Percentiles rank a stretch among this genome's conserved stretches.
These are phyloP conservation scores for Aspidoscelis tigris DNA, from an alignment of 2,113 vertebrate species.

Conservation along the genomic window DNA sequence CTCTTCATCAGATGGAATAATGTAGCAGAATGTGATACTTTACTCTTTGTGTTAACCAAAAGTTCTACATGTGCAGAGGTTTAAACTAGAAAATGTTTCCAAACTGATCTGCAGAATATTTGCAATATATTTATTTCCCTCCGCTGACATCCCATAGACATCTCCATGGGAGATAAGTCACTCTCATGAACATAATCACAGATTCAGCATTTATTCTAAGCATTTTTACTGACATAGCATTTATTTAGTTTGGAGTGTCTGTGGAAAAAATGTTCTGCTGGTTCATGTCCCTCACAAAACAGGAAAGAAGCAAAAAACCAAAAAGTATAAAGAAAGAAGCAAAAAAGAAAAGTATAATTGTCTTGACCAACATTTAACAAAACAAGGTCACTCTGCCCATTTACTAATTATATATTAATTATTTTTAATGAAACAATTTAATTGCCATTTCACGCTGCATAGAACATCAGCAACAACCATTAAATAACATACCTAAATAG, in stretches of 20 bases:
- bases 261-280: not conserved
- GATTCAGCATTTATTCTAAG: constrained; percentile 18
- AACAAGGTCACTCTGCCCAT: not conserved
- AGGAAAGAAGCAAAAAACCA: constrained; percentile 4
- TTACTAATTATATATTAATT: not conserved
- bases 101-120: constrained; percentile 12
- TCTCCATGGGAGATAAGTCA: constrained; percentile 38
- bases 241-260: constrained; percentile 29
- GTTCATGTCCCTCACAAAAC: not conserved
- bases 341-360: not conserved
- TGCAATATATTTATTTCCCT: constrained; percentile 53
- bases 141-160: constrained; percentile 49
- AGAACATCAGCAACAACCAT: not conserved
- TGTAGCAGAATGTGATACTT: constrained; percentile 25
- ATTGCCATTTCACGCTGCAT: not conserved
- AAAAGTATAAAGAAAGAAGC: not conserved
- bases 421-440: not conserved
- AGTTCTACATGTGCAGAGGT: constrained; percentile 24
- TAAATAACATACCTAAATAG: not conserved
- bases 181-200: not conserved
- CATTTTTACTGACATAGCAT: not conserved
- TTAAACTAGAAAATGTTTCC: constrained; percentile 34
- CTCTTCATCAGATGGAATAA: not conserved
- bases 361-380: not conserved
- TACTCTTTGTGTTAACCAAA: not conserved